Base-by-base conservation (phyloP, 2,888 invertebrate species). In the Cryptophagus acutangulus region DNA sequence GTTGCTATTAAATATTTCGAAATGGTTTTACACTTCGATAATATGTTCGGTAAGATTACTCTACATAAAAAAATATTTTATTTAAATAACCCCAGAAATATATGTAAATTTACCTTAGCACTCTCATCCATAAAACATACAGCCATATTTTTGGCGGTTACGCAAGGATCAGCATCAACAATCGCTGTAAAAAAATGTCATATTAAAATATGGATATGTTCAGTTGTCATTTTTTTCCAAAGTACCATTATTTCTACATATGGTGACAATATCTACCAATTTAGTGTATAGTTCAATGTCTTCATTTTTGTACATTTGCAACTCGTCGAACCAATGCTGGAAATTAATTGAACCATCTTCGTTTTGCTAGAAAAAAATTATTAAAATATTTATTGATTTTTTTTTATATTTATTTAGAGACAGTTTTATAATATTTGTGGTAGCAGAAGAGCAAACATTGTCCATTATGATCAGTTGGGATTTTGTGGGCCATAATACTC, bases 381-480 rank as follows among this genome's bases (percentile, higher is more conserved):
- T 26, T 34, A 12, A 3, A 30, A 12, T 26, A 35, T 24, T 25
- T 15, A n/a, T 12, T 12, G 26, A 20, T 20, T 17, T 13, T 15
- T 12, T 12, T 31, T 17, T 13, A 5, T 3, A 5, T 3, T 17
- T 6, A 17, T 9, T 29, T 41, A 50, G 50, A 44, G 40, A 53
- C 55, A 14, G 53, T 20, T 3, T 51, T 41, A 10, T 51, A 45
- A 17, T 38, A 26, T 33, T 44, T 51, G 13, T 53, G 36, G 5
- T 53, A 13, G 31, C 56, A 56, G 20, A 46, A 54, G 9, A 56
- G 40, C 49, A 57, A 46, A 30, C 57, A 57, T 46, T 50, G 52
- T 26, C 50, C 57, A 40, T 51, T 51, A 15, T 54, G 51, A 1
- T 43, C 42, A 8, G 38, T 33, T 1, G 57, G 53, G 6, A 52